Conservation (phyloP, 2,888 invertebrate species). For the Sphaerophoria rueppellii region DNA sequence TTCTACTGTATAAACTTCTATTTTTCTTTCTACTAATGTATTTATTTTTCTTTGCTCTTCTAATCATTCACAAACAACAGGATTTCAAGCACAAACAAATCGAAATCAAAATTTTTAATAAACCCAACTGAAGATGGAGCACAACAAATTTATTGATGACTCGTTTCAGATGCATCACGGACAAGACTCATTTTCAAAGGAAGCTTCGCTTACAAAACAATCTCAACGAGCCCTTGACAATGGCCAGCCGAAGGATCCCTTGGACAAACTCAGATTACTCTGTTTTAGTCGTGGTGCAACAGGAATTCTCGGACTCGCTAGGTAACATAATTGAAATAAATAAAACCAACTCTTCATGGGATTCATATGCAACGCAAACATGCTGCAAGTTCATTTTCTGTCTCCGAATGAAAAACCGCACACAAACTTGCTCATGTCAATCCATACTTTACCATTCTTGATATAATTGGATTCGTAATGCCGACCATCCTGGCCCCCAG, state of each 20-base stretch:
- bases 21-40: too few species aligned
- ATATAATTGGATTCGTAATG: conserved; percentile 55
- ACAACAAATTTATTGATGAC: too few species aligned
- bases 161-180: conserved; percentile 70
- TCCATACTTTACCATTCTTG: conserved; percentile 51
- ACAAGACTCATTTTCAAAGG: conserved; percentile 83
- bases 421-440: conserved; percentile 14
- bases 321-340: conserved; percentile 83
- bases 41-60: too few species aligned
- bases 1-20: too few species aligned
- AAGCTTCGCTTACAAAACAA: conserved; percentile 90
- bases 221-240: conserved; percentile 86
- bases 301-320: conserved; percentile 93
- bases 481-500: too few species aligned
- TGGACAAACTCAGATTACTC: conserved; percentile 91
- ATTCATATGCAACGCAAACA: background rate
- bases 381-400: background rate
- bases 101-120: too few species aligned
- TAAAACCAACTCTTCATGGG: conserved; percentile 25
- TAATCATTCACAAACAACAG: too few species aligned
- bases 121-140: too few species aligned
- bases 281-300: conserved; percentile 93
- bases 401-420: conserved; percentile 9
- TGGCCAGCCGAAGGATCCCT: conserved; percentile 86
- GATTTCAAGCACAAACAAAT: too few species aligned